A percentile compares a stretch with the other conserved stretches of the same genome.
These are phyloP conservation scores for Pyrochroa serraticornis DNA, from an alignment of 2,888 invertebrate genomes.

Conservation along the genomic window DNA sequence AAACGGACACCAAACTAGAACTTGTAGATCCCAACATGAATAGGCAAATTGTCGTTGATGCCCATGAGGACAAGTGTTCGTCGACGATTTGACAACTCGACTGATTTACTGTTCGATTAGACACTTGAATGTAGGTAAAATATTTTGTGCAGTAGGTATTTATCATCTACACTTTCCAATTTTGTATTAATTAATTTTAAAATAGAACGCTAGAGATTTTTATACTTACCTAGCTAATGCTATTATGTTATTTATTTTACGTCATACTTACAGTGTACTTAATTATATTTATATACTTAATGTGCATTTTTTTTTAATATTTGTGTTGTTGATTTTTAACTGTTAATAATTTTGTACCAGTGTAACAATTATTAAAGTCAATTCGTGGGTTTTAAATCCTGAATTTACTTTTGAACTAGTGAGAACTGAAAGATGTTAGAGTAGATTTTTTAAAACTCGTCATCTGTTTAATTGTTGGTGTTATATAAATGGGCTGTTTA, in stretches of 20 bases:
- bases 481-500: slow-evolving; percentile 19
- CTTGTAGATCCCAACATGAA: slow-evolving; percentile 49
- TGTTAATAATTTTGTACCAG: slow-evolving; percentile 1
- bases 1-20: slow-evolving; percentile 35
- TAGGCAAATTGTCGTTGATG: slow-evolving; percentile 39
- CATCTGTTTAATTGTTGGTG: slow-evolving; percentile 33
- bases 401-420: slow-evolving; percentile 33
- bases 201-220: background rate
- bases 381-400: slow-evolving; percentile 7
- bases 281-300: too few species aligned
- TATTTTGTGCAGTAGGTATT: background rate
- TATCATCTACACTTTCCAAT: background rate
- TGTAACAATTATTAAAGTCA: background rate
- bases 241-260: too few species aligned
- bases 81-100: slow-evolving; percentile 37
- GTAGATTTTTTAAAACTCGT: slow-evolving; percentile 36
- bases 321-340: too few species aligned
- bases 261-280: too few species aligned
- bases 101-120: slow-evolving; percentile 20
- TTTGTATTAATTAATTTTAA: too few species aligned
- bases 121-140: slow-evolving; percentile 20
- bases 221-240: background rate
- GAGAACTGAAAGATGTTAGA: slow-evolving; percentile 32
- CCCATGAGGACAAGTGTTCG: slow-evolving; percentile 25
- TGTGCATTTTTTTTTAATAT: too few species aligned